A percentile compares a stretch with the other conserved stretches of the same genome.
These are phyloP conservation scores for Apodemus speciosus DNA, from an alignment of 2,113 vertebrate genomes.

Conservation along the genomic window DNA sequence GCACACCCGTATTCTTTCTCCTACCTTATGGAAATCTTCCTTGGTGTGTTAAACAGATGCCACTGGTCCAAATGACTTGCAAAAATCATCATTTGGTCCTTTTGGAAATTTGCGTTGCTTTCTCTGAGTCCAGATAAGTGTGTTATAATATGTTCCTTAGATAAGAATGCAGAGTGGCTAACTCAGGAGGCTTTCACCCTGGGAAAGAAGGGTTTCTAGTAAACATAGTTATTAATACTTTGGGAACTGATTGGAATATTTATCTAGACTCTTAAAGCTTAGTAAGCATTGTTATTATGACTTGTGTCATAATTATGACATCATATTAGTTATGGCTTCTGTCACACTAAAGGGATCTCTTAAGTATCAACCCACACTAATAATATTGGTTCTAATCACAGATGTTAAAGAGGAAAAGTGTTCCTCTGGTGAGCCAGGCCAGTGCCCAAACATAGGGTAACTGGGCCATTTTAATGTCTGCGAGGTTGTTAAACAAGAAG, in stretches of 20 bases:
- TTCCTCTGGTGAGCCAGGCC: constrained; percentile 38
- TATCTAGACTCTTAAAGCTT: constrained; percentile 12
- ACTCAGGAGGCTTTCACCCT: constrained; percentile 30
- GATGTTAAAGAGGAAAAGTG: constrained; percentile 19
- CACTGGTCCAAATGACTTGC: neutral
- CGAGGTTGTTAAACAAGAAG: constrained; percentile 53
- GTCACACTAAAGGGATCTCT: constrained; percentile 53
- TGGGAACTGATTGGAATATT: constrained; percentile 9
- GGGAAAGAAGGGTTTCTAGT: constrained; percentile 43
- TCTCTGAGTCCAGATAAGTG: neutral
- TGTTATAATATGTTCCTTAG: constrained; percentile 19
- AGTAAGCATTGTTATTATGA: constrained; percentile 6
- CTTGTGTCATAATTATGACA: constrained; percentile 32
- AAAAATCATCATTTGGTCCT: neutral
- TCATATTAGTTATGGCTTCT: neutral
- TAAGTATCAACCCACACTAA: constrained; percentile 20
- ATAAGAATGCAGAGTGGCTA: constrained; percentile 27
- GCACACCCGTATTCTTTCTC: neutral
- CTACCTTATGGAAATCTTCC: constrained; percentile 15
- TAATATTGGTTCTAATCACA: constrained; percentile 33
- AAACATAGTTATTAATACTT: constrained; percentile 36
- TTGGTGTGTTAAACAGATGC: neutral
- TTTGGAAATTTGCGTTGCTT: constrained; percentile 58
- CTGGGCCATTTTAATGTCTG: constrained; percentile 50
- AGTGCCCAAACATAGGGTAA: constrained; percentile 30